These are phyloP conservation scores for Labeo catla DNA, from an alignment of 2,113 vertebrate genomes.

Conservation along the genomic window DNA sequence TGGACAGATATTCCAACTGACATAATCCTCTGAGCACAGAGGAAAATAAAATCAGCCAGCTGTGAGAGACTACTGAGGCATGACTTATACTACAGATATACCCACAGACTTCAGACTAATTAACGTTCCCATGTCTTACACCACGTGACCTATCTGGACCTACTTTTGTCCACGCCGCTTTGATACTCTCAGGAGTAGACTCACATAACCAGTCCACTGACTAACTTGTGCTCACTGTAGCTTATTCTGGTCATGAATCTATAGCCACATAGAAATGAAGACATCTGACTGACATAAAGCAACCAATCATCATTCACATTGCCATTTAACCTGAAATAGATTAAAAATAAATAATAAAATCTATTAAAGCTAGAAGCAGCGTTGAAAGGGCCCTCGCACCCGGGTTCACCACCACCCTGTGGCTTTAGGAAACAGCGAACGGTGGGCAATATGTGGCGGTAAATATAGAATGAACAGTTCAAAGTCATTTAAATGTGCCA, in stretches of 20 bases:
- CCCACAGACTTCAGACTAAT: constrained; percentile 51
- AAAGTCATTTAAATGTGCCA: no score
- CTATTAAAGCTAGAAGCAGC: no score
- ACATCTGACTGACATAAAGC: background rate
- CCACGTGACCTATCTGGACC: constrained; percentile 29
- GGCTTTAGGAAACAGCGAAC: no score
- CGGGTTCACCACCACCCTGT: no score
- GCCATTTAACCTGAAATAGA: background rate
- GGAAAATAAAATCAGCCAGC: constrained; percentile 12
- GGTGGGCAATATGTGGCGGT: no score
- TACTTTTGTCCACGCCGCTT: constrained; percentile 34
- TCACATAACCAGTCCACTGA: constrained; percentile 24
- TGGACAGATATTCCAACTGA: constrained; percentile 7
- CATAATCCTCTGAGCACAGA: constrained; percentile 1
- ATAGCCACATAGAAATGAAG: no score
- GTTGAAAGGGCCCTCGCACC: no score
- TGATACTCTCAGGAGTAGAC: background rate
- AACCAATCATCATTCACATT: background rate
- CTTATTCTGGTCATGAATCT: background rate
- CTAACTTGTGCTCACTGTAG: background rate
- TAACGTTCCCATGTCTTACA: constrained; percentile 39
- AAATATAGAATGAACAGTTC: no score
- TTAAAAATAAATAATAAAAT: no score
- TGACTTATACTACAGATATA: constrained; percentile 39
- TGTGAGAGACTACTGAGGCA: constrained; percentile 15